These are phyloP conservation scores for Furcula furcula DNA, from an alignment of 2,888 invertebrate species.

Conservation along the genomic window DNA sequence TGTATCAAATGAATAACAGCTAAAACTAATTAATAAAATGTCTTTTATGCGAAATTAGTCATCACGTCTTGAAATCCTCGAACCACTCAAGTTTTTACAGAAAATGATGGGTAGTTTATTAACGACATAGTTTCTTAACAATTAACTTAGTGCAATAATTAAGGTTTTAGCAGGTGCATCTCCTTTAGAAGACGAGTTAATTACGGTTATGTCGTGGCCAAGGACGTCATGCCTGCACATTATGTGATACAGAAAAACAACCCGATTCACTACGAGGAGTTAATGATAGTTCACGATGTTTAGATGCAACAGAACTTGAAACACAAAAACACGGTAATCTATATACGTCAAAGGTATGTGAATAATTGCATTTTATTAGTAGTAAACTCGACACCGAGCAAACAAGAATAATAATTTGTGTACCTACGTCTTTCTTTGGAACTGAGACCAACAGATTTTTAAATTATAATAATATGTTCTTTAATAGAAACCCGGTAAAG, in stretches of 20 bases:
- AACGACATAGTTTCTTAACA: conserved; percentile 24
- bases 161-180: conserved; percentile 69
- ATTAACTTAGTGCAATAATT: conserved; percentile 58
- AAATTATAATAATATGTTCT: no score
- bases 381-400: neutral
- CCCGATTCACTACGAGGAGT: conserved; percentile 45
- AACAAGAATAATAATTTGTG: neutral
- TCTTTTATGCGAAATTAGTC: no score
- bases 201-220: conserved; percentile 43
- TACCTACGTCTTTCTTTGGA: no score
- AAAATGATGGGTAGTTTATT: neutral
- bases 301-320: conserved; percentile 27
- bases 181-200: conserved; percentile 61
- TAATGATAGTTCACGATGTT: conserved; percentile 51
- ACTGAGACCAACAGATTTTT: no score
- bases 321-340: conserved; percentile 33
- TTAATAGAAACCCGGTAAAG: no score
- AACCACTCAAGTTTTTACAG: no score
- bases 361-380: conserved; percentile 32
- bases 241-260: conserved; percentile 52
- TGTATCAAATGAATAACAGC: no score
- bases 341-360: conserved; percentile 47
- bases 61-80: no score
- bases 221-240: conserved; percentile 57
- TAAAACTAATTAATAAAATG: no score